Conservation (phyloP, 64 coral and sea anemone species). For the Anthopleura sola region DNA sequence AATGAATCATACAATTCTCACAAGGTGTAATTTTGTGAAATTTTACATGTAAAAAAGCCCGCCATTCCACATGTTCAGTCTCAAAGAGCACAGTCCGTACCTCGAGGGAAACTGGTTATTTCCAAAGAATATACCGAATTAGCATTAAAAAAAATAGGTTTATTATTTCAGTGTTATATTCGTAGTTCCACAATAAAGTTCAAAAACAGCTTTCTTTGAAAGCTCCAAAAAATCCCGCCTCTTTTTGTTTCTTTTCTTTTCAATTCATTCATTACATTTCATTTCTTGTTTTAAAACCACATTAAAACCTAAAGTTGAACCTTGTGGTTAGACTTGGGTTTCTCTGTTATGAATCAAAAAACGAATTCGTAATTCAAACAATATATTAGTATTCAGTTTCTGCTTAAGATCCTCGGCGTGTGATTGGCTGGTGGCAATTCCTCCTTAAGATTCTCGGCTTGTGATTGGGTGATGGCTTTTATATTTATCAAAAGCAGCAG, state of each 20-base stretch:
- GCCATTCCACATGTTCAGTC: background rate
- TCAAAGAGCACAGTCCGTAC: background rate
- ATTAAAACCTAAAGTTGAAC: background rate
- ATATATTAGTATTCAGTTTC: background rate
- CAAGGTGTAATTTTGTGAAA: background rate
- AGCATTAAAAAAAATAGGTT: too few species aligned
- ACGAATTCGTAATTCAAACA: conserved; percentile 5
- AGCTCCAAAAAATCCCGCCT: background rate
- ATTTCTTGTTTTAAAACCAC: background rate
- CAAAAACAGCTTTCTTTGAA: conserved; percentile 14
- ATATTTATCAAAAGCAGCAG: background rate
- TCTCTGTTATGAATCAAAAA: background rate
- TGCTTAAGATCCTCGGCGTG: background rate
- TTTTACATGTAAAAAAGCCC: background rate
- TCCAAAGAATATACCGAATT: too few species aligned
- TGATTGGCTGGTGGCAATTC: background rate
- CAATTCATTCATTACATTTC: background rate
- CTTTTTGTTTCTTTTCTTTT: background rate
- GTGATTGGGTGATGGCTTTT: background rate
- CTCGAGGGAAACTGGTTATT: too few species aligned
- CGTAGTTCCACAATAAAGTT: background rate
- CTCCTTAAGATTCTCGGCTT: background rate
- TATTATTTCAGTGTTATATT: background rate
- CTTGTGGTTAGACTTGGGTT: background rate
- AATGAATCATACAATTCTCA: background rate